These are phyloP conservation scores for Hoplias malabaricus DNA, from an alignment of 2,113 vertebrate species.

Conservation along the genomic window DNA sequence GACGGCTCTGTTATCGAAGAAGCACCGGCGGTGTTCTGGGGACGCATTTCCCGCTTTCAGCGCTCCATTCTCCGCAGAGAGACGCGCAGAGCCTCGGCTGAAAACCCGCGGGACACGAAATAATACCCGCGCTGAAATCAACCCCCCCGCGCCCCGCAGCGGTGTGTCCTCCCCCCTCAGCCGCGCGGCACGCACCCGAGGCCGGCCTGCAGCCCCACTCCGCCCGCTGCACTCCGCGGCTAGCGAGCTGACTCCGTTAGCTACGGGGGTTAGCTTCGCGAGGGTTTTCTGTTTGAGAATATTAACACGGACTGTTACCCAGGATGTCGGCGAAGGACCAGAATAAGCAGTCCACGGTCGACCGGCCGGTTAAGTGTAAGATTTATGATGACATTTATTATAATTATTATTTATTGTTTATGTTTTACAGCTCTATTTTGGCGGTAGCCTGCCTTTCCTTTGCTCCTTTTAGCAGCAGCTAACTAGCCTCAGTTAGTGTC, in stretches of 20 bases:
- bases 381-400: background rate
- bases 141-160: constrained; percentile 52
- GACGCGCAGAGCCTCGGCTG: background rate
- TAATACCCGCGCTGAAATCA: constrained; percentile 52
- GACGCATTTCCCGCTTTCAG: constrained; percentile 58
- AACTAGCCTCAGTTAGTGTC: too few species aligned
- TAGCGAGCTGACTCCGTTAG: constrained; percentile 65
- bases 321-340: constrained; percentile 81
- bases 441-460: too few species aligned
- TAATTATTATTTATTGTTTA: too few species aligned
- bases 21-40: background rate
- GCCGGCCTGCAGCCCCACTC: constrained; percentile 26
- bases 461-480: too few species aligned
- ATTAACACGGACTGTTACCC: constrained; percentile 26
- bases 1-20: too few species aligned
- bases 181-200: background rate
- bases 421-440: background rate
- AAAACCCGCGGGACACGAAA: too few species aligned
- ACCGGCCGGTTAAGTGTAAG: constrained; percentile 84
- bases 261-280: constrained; percentile 67
- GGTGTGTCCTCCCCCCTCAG: constrained; percentile 40
- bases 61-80: constrained; percentile 3
- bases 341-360: constrained; percentile 77
- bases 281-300: background rate
- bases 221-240: constrained; percentile 54